Percentiles rank a stretch among this genome's conserved stretches.
phyloP scores from a whole-genome alignment of 92 coral and sea anemone genomes.

The Plumapathes pennacea region DNA sequence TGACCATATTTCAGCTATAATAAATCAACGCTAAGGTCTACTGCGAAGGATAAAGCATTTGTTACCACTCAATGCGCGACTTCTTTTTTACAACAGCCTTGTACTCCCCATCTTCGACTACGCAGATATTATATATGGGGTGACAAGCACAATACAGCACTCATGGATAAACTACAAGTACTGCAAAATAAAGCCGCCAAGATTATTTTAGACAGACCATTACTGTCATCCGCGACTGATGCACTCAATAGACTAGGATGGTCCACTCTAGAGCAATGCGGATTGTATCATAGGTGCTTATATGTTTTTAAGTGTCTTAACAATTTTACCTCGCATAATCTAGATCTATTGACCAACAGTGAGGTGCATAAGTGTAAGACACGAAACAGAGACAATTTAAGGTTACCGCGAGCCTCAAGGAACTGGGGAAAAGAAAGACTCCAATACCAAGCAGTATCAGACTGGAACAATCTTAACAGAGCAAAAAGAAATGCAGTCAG shows the following conservation, averaged over 20 bases:
- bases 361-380: slow-evolving; percentile 13
- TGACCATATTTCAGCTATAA: slow-evolving; percentile 1
- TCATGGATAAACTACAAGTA: neutral
- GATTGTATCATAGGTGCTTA: neutral
- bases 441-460: too few relatives aligned
- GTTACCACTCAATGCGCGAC: slow-evolving; percentile 1
- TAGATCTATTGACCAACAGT: neutral
- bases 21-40: slow-evolving; percentile 2
- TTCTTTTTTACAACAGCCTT: neutral
- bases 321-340: too few relatives aligned
- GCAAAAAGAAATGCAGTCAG: too few relatives aligned
- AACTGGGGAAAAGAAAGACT: slow-evolving; percentile 19
- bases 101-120: neutral
- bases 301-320: neutral
- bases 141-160: neutral
- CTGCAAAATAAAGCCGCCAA: slow-evolving; percentile 6
- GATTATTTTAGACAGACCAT: neutral
- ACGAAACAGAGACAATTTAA: slow-evolving; percentile 10
- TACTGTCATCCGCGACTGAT: neutral
- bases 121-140: neutral
- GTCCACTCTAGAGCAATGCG: neutral
- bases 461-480: too few relatives aligned
- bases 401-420: slow-evolving; percentile 8
- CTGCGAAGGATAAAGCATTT: neutral
- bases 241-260: neutral